Base-by-base conservation (phyloP, 2,888 invertebrate genomes). In the Athetis lepigone region DNA sequence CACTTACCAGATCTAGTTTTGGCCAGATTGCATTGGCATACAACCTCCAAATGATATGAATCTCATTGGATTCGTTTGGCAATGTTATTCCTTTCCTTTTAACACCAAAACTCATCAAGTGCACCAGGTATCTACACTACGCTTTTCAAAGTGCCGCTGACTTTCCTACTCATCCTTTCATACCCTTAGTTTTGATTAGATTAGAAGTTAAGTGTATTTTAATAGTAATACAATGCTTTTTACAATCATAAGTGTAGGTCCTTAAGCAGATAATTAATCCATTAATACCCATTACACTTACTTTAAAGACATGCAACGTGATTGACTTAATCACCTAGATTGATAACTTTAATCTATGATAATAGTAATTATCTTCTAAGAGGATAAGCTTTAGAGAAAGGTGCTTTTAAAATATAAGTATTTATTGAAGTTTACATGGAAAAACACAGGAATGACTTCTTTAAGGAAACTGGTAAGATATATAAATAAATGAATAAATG, bases 261-360 rank as follows among this genome's bases (percentile, higher is more conserved):
- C 27, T 45, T 47, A 23, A 42, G 23, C 51, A 45, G 27, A 40
- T 37, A 37, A 19, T 29, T 43, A 68, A 58, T 60, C 36, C 29
- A 29, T 33, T 65, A 36, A 71, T 50, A 43, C 21, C 33, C 18
- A 37, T 40, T 43, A 18, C 23, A 19, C 9, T 23, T 60, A 49
- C 42, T 56, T 37, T 25, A 39, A 23, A n/a, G 4, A 13, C 23
- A 58, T 51, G 36, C 49, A 16, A 39, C 33, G 13, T 9, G 21
- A 9, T 49, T 54, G 8, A 47, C 21, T 33, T 33, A 43, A 39
- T 40, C 27, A 54, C 43, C 11, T 36, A 52, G n/a, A 36, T 25
- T 46, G 8, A 50, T 64, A 6, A 43, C 13, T 57, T n/a, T 51
- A 58, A 72, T 70, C 57, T 40, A 51, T 55, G 51, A 55, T 46